Base-by-base conservation (phyloP, 2,888 invertebrate species). In the Adelphocoris suturalis region DNA sequence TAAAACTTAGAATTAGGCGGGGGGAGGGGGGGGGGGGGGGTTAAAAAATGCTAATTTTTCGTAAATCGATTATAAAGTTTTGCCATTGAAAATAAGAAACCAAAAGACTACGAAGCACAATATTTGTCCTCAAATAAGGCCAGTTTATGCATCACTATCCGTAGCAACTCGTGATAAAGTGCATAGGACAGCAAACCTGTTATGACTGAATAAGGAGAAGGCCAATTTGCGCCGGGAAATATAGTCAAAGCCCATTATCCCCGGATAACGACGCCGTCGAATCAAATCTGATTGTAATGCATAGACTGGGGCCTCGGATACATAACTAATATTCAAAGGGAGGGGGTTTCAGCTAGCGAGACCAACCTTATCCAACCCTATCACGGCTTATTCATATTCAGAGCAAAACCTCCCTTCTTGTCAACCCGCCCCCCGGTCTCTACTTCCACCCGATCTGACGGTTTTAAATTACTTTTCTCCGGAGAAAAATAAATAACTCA, bases 211-310 rank as follows among this genome's bases (percentile, higher is more conserved):
- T 68, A 68, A 68, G 78, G 78, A 46, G 46, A 46, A 46, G 52
- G 47, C 14, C 13, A 82, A 82, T 82, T 82, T 52, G 82, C 82
- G 47, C 12, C 78, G 78, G 27, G 82, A 82, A 82, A 48, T 82
- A 52, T 46, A 46, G 27, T 52, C 19, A 82, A 82, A 82, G 52
- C 82, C 68, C 82, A 48, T 82, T 82, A 82, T 23, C 27, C 27
- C 52, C 0, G 82, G 47, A 82, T 82, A 82, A 82, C 85, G 85
- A 85, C 61, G 75, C 75, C 57, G 68, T 57, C 81, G 61, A 89
- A 89, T 80, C 89, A 57, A 46, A 55, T 55, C 89, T 89, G 52
- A 89, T 89, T 89, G 89, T 81, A 80, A 89, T 89, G 89, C 89
- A 89, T 89, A 89, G 89, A 61, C 57, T 89, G 89, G 61, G 81